These are phyloP conservation scores for Coremacera marginata DNA, from an alignment of 2,888 invertebrate genomes.

Conservation along the genomic window DNA sequence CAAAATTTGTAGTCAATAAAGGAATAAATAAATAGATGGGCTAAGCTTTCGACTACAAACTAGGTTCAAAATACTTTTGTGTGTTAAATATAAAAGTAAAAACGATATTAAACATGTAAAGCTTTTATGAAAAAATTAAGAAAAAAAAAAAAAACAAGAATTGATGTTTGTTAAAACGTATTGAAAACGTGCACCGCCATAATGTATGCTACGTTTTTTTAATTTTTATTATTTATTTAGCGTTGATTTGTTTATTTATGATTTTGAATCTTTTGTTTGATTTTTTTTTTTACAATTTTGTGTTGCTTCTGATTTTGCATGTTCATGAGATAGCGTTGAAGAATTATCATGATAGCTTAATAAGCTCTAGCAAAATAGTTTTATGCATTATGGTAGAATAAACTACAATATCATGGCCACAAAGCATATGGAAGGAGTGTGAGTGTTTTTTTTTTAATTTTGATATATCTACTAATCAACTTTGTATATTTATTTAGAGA, in stretches of 20 bases:
- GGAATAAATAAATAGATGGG: too few species aligned
- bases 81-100: too few species aligned
- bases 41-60: too few species aligned
- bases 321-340: conserved; percentile 16
- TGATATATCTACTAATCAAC: too few species aligned
- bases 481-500: too few species aligned
- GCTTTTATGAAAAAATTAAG: neutral
- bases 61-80: too few species aligned
- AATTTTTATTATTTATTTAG: neutral
- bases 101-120: too few species aligned
- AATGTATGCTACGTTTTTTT: conserved; percentile 24
- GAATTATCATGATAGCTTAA: neutral
- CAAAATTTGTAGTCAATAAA: too few species aligned
- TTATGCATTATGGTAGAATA: too few species aligned
- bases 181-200: neutral
- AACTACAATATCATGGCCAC: too few species aligned
- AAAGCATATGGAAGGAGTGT: too few species aligned
- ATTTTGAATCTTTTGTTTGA: conserved; percentile 15
- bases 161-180: neutral
- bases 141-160: neutral
- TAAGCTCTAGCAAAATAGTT: neutral
- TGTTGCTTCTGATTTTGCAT: conserved; percentile 33
- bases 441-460: too few species aligned
- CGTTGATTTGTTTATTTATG: conserved; percentile 22
- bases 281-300: conserved; percentile 6